These are phyloP conservation scores for Drosophila eohydei DNA, from an alignment of 2,888 invertebrate genomes.

Conservation along the genomic window DNA sequence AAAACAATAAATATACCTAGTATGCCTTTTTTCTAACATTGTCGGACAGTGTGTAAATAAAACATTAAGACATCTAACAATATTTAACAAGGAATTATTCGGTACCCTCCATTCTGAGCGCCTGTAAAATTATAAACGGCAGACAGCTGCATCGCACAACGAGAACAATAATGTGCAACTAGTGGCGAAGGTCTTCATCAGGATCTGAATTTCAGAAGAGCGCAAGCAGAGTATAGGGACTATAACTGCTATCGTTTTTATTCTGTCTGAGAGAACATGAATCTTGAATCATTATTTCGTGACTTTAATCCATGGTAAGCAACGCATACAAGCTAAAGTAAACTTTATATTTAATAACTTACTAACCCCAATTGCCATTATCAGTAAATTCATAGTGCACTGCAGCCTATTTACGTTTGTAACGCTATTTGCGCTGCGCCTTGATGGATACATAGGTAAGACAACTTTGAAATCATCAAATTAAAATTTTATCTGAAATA, in stretches of 20 bases:
- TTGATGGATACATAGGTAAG: conserved; percentile 91
- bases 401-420: conserved; percentile 96
- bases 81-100: neutral
- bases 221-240: conserved; percentile 1
- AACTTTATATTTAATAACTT: conserved; percentile 56
- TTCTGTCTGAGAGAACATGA: conserved; percentile 86
- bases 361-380: conserved; percentile 14
- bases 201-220: conserved; percentile 23
- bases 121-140: neutral
- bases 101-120: neutral
- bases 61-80: conserved; percentile 10
- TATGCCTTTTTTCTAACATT: conserved; percentile 35
- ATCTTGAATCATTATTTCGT: conserved; percentile 94
- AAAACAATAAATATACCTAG: conserved; percentile 44
- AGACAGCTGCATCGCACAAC: neutral
- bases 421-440: conserved; percentile 93
- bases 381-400: conserved; percentile 98
- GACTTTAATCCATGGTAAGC: conserved; percentile 95
- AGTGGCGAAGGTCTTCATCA: conserved; percentile 47
- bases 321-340: neutral
- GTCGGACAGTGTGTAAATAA: conserved; percentile 30
- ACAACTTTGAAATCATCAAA: neutral
- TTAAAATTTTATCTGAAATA: neutral
- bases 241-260: neutral
- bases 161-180: conserved; percentile 67